These are phyloP conservation scores for Ischnus inquisitorius DNA, from an alignment of 2,888 invertebrate species.

Conservation along the genomic window DNA sequence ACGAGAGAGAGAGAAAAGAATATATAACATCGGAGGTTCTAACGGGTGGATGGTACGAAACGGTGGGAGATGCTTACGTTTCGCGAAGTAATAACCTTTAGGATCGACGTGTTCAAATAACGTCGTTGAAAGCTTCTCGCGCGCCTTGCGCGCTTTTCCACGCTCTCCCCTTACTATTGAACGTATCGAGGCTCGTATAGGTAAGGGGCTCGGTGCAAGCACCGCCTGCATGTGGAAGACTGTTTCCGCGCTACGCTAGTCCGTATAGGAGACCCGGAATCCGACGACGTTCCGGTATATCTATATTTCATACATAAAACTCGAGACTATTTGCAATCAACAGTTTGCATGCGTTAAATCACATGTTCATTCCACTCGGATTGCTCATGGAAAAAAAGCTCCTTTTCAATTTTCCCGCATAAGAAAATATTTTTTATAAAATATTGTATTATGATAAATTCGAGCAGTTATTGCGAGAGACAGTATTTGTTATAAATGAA, in stretches of 20 bases:
- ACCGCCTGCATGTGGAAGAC: not conserved
- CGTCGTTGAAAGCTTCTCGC: slow-evolving; percentile 32
- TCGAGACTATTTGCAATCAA: not conserved
- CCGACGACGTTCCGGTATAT: not conserved
- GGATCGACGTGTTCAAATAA: slow-evolving; percentile 57
- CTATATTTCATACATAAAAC: not conserved
- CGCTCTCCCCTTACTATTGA: not conserved
- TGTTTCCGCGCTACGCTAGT: not conserved
- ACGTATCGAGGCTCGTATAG: slow-evolving; percentile 26
- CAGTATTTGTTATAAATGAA: too few species aligned
- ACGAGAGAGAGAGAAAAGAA: too few species aligned
- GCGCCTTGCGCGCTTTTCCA: not conserved
- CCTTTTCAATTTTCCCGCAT: not conserved
- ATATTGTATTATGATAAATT: too few species aligned
- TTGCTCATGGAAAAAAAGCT: too few species aligned
- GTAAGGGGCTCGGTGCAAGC: not conserved
- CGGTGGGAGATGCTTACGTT: slow-evolving; percentile 10
- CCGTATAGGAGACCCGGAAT: not conserved
- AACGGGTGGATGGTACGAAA: not conserved
- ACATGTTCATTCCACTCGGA: not conserved
- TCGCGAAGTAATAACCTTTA: slow-evolving; percentile 54
- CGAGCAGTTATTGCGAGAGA: too few species aligned
- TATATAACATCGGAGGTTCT: slow-evolving; percentile 21
- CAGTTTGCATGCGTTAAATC: not conserved
- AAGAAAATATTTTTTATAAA: not conserved